Base-by-base conservation (phyloP, 2,888 invertebrate species). In the Geophilus truncorum region DNA sequence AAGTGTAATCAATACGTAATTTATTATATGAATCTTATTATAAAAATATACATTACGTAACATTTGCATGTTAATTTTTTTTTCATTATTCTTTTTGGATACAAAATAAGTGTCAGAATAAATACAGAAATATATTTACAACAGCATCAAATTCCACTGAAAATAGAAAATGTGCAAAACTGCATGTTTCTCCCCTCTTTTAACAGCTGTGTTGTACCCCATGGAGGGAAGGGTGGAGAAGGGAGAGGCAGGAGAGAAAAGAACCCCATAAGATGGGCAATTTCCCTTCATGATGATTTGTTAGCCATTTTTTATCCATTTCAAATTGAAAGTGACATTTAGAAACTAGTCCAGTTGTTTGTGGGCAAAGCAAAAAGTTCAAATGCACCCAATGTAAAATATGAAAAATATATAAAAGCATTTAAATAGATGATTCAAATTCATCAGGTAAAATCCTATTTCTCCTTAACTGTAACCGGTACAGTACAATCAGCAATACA, bases 141-240 rank as follows among this genome's bases (percentile, higher is more conserved):
- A 23, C 62, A 62, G 62, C 25, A 25, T 62, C 23, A 62, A 62
- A 62, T 62, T 62, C 62, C 62, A 62, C 25, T 25, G 62, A 62
- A 62, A 62, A 62, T 62, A 62, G 62, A 62, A 62, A 62, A 62
- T 62, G 62, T 62, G 62, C 25, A 62, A 62, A 62, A 62, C 25
- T 21, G 15, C 23, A 62, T 62, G 25, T 62, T 62, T 23, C 62
- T 28, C 62, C 62, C 25, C 62, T 62, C 62, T 62, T 25, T 62
- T 25, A 62, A 62, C 62, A 62, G 62, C 62, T 62, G 62, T 25
- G 23, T 25, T 62, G 25, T 10, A 45, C 62, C 62, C 62, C 62
- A 25, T 62, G 62, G 25, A 12, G 25, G 25, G 62, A 25, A 25
- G 62, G 9, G 15, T 7, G 25, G 7, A 9, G 62, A 15, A 12